Evolutionary conservation across 2,888 invertebrate genomes (phyloP).

Genomic region (Oligia latruncula): DNA sequence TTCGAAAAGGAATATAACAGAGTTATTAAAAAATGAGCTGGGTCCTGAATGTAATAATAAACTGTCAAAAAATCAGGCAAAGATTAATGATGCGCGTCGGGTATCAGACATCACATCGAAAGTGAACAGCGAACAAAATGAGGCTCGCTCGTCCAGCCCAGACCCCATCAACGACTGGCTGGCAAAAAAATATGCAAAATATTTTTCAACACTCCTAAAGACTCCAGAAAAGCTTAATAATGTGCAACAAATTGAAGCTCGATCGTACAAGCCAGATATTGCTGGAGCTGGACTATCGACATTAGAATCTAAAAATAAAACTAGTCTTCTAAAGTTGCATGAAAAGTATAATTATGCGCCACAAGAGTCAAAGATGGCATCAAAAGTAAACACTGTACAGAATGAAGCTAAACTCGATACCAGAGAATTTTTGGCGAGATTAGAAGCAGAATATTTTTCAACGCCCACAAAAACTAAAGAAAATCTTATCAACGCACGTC

Average conservation of each 20-base stretch:
- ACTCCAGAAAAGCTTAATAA: slow-evolving; percentile 5
- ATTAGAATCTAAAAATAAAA: slow-evolving; percentile 21
- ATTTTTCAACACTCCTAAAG: slow-evolving; percentile 25
- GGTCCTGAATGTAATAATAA: slow-evolving; percentile 19
- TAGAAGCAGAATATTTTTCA: slow-evolving; percentile 17
- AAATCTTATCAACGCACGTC: slow-evolving; percentile 1
- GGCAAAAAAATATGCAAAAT: slow-evolving; percentile 24
- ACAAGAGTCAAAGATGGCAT: not conserved
- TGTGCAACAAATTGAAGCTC: slow-evolving; percentile 6
- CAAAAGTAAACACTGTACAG: slow-evolving; percentile 6
- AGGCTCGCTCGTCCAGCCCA: not conserved
- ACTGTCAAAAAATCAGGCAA: not conserved
- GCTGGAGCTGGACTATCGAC: not conserved
- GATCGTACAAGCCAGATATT: not conserved
- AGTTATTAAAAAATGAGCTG: slow-evolving; percentile 19
- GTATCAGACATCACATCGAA: slow-evolving; percentile 30
- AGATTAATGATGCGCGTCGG: not conserved
- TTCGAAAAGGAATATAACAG: slow-evolving; percentile 85
- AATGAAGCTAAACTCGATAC: not conserved
- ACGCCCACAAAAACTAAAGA: slow-evolving; percentile 3
- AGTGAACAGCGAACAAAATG: not conserved
- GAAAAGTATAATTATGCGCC: not conserved
- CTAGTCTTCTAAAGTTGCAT: not conserved
- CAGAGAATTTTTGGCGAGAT: slow-evolving; percentile 25
- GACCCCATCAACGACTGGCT: slow-evolving; percentile 27